Percentiles rank a stretch among this genome's conserved stretches.
Conservation (phyloP, 2,113 vertebrate genomes). For the Ploceus nigricollis region DNA sequence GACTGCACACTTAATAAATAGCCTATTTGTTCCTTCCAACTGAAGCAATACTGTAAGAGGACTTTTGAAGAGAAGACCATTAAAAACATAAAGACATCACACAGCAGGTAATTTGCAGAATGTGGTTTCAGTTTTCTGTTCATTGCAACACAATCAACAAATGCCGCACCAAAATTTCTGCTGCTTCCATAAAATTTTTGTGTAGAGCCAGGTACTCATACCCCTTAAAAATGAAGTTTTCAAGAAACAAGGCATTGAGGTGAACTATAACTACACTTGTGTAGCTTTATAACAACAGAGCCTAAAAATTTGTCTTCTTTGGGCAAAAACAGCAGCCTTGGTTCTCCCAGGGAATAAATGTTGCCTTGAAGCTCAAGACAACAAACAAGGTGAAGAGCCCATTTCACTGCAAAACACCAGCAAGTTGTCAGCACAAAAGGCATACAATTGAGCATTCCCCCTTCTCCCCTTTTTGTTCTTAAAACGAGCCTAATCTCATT, state of each 20-base stretch:
- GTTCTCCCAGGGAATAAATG: not conserved
- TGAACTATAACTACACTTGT: not conserved
- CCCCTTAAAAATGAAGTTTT: not conserved
- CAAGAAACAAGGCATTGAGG: not conserved
- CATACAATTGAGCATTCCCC: not conserved
- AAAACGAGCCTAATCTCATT: not conserved
- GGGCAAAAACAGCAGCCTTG: not conserved
- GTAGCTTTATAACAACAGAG: not conserved
- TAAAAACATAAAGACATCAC: slow-evolving; percentile 38
- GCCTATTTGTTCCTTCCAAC: slow-evolving; percentile 56
- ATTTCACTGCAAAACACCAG: not conserved
- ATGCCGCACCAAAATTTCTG: slow-evolving; percentile 17
- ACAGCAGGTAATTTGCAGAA: slow-evolving; percentile 24
- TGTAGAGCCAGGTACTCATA: not conserved
- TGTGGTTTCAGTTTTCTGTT: slow-evolving; percentile 29
- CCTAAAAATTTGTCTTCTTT: not conserved
- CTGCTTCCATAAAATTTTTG: not conserved
- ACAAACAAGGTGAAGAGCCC: not conserved
- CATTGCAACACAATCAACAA: slow-evolving; percentile 39
- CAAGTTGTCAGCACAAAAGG: not conserved
- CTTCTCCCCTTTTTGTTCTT: not conserved
- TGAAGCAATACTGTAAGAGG: slow-evolving; percentile 31
- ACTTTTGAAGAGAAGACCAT: slow-evolving; percentile 43
- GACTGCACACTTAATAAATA: slow-evolving; percentile 65
- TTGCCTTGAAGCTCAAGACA: not conserved